Conservation (phyloP, 2,888 invertebrate species). For the Chrysolina oricalcia region DNA sequence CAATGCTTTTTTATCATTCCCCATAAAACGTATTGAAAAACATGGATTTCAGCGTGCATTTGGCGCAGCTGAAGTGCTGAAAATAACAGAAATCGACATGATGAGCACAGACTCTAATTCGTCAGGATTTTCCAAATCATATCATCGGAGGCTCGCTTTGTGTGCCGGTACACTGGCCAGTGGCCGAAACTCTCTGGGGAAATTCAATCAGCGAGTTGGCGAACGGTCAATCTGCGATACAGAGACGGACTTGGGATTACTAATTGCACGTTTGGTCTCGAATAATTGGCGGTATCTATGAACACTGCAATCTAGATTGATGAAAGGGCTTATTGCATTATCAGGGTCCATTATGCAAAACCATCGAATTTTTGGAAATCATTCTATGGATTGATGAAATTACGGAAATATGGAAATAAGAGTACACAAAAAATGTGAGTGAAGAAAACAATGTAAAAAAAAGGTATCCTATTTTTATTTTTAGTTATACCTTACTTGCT, state of each 20-base stretch:
- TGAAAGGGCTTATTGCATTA: neutral
- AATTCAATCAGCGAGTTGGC: slow-evolving; percentile 68
- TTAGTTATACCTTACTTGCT: too few species aligned
- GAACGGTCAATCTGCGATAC: slow-evolving; percentile 59
- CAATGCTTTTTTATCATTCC: neutral
- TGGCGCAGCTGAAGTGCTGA: slow-evolving; percentile 31
- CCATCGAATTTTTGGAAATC: too few species aligned
- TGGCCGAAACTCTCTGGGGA: slow-evolving; percentile 63
- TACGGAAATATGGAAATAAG: too few species aligned
- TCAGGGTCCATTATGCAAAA: neutral
- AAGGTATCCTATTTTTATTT: too few species aligned
- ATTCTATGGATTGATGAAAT: too few species aligned
- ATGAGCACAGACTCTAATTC: slow-evolving; percentile 58
- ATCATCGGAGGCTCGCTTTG: slow-evolving; percentile 63
- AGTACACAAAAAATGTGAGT: too few species aligned
- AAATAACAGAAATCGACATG: slow-evolving; percentile 56
- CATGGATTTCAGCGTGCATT: slow-evolving; percentile 19
- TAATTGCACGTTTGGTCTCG: slow-evolving; percentile 39
- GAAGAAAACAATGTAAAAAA: too few species aligned
- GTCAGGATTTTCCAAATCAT: slow-evolving; percentile 63
- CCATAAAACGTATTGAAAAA: slow-evolving; percentile 5
- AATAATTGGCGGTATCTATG: slow-evolving; percentile 26
- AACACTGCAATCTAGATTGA: slow-evolving; percentile 13
- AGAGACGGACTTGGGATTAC: slow-evolving; percentile 46
- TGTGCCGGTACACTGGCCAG: slow-evolving; percentile 55